Evolutionary conservation across 2,113 vertebrate genomes (phyloP).

Genomic region (Anoura caudifer): DNA sequence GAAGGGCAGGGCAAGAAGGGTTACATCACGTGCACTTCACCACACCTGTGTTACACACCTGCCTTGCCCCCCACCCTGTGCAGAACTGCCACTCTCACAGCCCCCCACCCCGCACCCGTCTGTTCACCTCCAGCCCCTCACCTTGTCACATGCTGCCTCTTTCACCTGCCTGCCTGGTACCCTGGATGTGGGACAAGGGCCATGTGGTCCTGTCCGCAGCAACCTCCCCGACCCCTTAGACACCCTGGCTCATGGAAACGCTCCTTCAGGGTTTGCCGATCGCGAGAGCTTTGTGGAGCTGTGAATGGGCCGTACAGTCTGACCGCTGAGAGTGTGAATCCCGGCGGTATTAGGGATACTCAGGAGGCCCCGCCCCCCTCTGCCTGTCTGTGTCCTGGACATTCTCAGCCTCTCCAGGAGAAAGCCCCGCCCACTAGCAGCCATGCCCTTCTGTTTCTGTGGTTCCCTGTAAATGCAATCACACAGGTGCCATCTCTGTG

Average conservation of each 20-base stretch:
- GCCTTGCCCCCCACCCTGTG: too few relatives aligned
- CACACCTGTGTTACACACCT: too few relatives aligned
- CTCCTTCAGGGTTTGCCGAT: too few relatives aligned
- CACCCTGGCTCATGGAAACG: not conserved
- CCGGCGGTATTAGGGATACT: not conserved
- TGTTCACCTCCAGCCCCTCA: too few relatives aligned
- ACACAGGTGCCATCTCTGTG: not conserved
- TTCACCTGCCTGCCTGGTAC: too few relatives aligned
- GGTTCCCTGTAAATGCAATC: rapidly evolving
- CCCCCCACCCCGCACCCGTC: too few relatives aligned
- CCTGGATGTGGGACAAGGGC: not conserved
- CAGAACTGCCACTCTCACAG: too few relatives aligned
- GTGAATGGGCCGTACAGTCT: rapidly evolving
- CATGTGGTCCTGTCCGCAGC: not conserved
- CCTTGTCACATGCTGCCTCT: too few relatives aligned
- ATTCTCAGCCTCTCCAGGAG: not conserved
- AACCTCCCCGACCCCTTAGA: not conserved
- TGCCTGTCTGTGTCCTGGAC: not conserved
- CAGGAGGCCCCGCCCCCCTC: not conserved
- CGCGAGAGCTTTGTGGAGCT: not conserved
- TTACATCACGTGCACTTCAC: too few relatives aligned
- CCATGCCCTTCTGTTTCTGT: not conserved
- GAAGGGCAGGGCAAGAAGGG: too few relatives aligned
- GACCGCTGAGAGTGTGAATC: not conserved
- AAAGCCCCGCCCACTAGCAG: rapidly evolving